phyloP scores from a whole-genome alignment of 2,888 invertebrate species.

The Epinotia nisella region DNA sequence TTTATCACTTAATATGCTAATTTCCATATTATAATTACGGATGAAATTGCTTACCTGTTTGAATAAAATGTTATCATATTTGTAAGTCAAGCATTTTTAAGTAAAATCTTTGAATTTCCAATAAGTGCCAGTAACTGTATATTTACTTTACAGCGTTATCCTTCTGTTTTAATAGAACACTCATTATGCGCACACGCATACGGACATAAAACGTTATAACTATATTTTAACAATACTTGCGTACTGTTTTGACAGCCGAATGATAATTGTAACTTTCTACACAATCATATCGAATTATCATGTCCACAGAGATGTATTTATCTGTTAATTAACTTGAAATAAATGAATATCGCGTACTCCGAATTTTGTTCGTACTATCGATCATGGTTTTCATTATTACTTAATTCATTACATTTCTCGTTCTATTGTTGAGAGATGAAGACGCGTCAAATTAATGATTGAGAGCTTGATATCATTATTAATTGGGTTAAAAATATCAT shows the following conservation, averaged over 20 bases:
- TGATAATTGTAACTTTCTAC: slow-evolving; percentile 32
- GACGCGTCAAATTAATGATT: slow-evolving; percentile 73
- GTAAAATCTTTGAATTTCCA: background rate
- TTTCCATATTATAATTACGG: too few relatives aligned
- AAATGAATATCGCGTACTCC: slow-evolving; percentile 19
- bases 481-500: slow-evolving; percentile 77
- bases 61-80: too few relatives aligned
- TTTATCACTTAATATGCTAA: too few relatives aligned
- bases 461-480: slow-evolving; percentile 70
- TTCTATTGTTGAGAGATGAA: slow-evolving; percentile 62
- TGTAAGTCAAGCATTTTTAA: too few relatives aligned
- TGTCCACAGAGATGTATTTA: slow-evolving; percentile 25
- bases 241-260: background rate
- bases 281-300: slow-evolving; percentile 33
- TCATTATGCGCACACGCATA: background rate
- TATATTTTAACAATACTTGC: background rate
- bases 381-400: slow-evolving; percentile 36
- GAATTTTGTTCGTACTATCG: slow-evolving; percentile 22
- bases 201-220: background rate
- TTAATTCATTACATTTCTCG: slow-evolving; percentile 40
- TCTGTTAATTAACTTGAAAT: slow-evolving; percentile 32
- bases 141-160: slow-evolving; percentile 4
- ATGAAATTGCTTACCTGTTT: too few relatives aligned
- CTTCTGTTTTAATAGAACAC: slow-evolving; percentile 5
- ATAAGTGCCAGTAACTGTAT: background rate